A percentile compares a stretch with the other conserved stretches of the same genome.
These are phyloP conservation scores for Ferdinandea cuprea DNA, from an alignment of 2,888 invertebrate genomes.

Conservation along the genomic window DNA sequence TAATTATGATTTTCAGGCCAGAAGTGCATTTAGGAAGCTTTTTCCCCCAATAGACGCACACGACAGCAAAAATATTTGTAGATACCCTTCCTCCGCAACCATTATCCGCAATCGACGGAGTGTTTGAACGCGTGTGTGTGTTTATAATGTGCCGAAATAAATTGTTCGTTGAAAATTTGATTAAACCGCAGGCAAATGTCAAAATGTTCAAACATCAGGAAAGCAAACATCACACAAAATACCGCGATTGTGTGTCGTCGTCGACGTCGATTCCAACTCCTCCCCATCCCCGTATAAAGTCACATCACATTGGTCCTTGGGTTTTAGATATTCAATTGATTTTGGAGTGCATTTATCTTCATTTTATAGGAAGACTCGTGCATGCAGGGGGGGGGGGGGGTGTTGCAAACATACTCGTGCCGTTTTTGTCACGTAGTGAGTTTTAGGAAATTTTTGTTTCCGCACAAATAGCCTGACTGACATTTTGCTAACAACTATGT, in stretches of 20 bases:
- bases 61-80: background rate
- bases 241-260: background rate
- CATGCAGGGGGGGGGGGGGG: background rate
- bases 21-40: slow-evolving; percentile 4
- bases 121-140: slow-evolving; percentile 5
- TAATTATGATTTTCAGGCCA: background rate
- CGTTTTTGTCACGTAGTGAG: slow-evolving; percentile 46
- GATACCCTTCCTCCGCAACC: too few species aligned
- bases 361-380: slow-evolving; percentile 17
- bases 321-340: slow-evolving; percentile 50
- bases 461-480: slow-evolving; percentile 38
- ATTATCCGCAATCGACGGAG: too few species aligned
- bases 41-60: background rate
- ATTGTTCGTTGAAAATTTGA: slow-evolving; percentile 60
- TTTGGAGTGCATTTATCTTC: slow-evolving; percentile 56
- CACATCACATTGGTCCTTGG: slow-evolving; percentile 1
- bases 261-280: background rate
- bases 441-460: slow-evolving; percentile 50
- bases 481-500: slow-evolving; percentile 43
- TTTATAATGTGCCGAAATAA: slow-evolving; percentile 56
- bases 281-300: background rate
- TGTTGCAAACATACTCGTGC: slow-evolving; percentile 43
- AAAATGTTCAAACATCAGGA: slow-evolving; percentile 71
- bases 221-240: slow-evolving; percentile 57
- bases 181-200: slow-evolving; percentile 69